These are phyloP conservation scores for Cosmia trapezina DNA, from an alignment of 2,888 invertebrate species.

Conservation along the genomic window DNA sequence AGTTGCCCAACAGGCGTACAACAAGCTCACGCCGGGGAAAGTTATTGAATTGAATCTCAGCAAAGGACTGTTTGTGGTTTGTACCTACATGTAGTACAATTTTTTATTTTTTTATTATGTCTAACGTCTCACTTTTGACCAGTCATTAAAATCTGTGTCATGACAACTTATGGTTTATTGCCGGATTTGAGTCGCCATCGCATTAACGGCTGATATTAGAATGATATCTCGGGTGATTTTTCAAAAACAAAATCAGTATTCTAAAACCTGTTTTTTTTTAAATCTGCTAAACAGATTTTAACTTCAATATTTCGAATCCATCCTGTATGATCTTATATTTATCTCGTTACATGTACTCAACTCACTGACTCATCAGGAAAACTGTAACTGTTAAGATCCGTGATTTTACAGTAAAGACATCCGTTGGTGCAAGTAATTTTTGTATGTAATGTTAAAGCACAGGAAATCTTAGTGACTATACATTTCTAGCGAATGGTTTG, in stretches of 20 bases:
- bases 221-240: too few species aligned
- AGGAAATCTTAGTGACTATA: not conserved
- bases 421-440: slow-evolving; percentile 4
- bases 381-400: not conserved
- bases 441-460: slow-evolving; percentile 1
- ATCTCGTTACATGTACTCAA: slow-evolving; percentile 32
- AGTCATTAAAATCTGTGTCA: not conserved
- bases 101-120: not conserved
- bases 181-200: not conserved
- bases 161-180: not conserved
- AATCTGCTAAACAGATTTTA: not conserved
- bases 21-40: slow-evolving; percentile 89
- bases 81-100: slow-evolving; percentile 68
- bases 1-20: slow-evolving; percentile 94
- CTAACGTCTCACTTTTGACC: not conserved
- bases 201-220: not conserved
- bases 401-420: slow-evolving; percentile 12
- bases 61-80: slow-evolving; percentile 96
- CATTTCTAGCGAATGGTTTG: slow-evolving; percentile 2
- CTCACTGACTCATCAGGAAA: slow-evolving; percentile 12
- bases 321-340: slow-evolving; percentile 31
- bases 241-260: too few species aligned
- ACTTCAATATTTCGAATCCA: not conserved
- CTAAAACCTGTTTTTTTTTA: too few species aligned
- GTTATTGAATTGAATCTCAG: slow-evolving; percentile 92